Percentiles rank a stretch among this genome's conserved stretches.
These are phyloP conservation scores for Phoxinus dragarum DNA, from an alignment of 2,797 vertebrate species.

Conservation along the genomic window DNA sequence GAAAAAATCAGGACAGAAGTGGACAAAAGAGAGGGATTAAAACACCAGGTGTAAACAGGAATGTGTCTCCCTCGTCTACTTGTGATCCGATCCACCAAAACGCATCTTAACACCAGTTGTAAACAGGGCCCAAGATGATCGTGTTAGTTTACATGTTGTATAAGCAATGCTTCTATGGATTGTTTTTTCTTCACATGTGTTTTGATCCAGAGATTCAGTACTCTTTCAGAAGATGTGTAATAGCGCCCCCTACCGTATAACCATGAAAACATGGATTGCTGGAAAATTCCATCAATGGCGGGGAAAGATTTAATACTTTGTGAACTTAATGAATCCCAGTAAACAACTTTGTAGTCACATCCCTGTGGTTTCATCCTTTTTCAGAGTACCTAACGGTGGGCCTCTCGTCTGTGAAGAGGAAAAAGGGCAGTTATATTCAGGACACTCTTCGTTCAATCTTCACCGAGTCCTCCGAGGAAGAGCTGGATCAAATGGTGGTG, in stretches of 20 bases:
- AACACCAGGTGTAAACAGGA: too few species aligned
- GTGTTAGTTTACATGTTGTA: background rate
- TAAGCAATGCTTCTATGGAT: background rate
- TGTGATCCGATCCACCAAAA: too few species aligned
- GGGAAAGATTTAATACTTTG: background rate
- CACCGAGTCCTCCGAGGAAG: slow-evolving; percentile 75
- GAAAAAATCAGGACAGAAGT: too few species aligned
- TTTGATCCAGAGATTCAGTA: background rate
- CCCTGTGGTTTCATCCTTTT: slow-evolving; percentile 14
- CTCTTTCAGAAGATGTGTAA: background rate
- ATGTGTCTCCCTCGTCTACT: too few species aligned
- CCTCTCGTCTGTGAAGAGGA: slow-evolving; percentile 77
- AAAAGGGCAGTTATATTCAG: slow-evolving; percentile 76
- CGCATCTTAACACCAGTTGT: too few species aligned
- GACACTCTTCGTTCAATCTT: slow-evolving; percentile 84
- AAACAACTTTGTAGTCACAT: background rate
- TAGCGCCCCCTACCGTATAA: background rate
- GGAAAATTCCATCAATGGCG: background rate
- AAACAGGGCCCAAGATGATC: background rate
- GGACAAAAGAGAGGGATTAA: too few species aligned
- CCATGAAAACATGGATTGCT: background rate
- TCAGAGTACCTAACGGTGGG: slow-evolving; percentile 85
- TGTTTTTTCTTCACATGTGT: background rate
- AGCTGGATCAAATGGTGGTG: slow-evolving; percentile 82
- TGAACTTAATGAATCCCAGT: background rate